A percentile compares a stretch with the other conserved stretches of the same genome.
Evolutionary conservation across 92 coral and sea anemone genomes (phyloP).

Genomic region (Zoanthus sociatus): DNA sequence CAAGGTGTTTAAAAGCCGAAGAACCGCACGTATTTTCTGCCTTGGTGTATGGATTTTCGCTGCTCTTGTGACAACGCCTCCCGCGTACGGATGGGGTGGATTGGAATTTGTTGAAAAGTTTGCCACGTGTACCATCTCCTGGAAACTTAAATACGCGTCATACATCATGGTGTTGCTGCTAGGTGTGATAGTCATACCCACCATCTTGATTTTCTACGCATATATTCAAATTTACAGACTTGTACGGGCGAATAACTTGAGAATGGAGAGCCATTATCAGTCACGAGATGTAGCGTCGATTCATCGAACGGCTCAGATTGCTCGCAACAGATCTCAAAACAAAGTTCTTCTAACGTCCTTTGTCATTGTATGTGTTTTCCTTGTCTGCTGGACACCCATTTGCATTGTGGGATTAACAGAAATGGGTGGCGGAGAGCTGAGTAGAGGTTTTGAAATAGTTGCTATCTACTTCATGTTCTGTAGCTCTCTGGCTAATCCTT

Average conservation of each 20-base stretch:
- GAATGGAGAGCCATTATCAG: constrained; percentile 24
- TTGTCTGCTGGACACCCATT: constrained; percentile 77
- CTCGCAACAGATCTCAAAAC: constrained; percentile 28
- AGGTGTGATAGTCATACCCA: constrained; percentile 54
- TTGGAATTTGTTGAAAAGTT: constrained; percentile 60
- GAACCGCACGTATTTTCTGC: constrained; percentile 45
- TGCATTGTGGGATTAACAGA: constrained; percentile 69
- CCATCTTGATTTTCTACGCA: constrained; percentile 70
- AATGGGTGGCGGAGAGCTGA: constrained; percentile 51
- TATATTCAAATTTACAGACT: constrained; percentile 77
- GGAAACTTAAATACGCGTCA: constrained; percentile 58
- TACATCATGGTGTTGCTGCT: constrained; percentile 65
- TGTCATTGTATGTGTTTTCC: constrained; percentile 75
- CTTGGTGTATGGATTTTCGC: constrained; percentile 66
- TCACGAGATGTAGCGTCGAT: background rate
- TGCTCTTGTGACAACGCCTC: constrained; percentile 69
- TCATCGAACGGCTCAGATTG: constrained; percentile 56
- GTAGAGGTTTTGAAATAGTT: constrained; percentile 50
- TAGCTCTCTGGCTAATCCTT: constrained; percentile 76
- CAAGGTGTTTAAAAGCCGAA: constrained; percentile 57
- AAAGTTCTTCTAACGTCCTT: constrained; percentile 74
- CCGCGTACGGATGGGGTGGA: constrained; percentile 83
- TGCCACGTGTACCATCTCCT: constrained; percentile 68
- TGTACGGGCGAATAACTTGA: constrained; percentile 63
- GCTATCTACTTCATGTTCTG: constrained; percentile 65